phyloP scores from a whole-genome alignment of 2,113 vertebrate species.

The Ursus arctos region DNA sequence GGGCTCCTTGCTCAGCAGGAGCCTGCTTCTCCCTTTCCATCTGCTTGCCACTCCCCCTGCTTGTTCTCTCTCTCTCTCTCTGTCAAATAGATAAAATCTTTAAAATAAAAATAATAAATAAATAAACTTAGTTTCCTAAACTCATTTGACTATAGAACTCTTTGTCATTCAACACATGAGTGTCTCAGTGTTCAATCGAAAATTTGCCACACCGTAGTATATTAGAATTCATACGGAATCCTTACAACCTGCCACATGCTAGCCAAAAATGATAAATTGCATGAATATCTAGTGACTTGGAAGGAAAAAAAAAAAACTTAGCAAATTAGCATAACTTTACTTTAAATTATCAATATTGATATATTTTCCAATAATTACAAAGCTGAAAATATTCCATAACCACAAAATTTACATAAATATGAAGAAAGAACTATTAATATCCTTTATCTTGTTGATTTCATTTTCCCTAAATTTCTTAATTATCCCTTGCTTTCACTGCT shows the following conservation, averaged over 20 bases:
- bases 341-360: background rate
- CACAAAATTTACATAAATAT: background rate
- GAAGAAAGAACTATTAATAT: background rate
- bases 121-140: background rate
- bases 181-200: background rate
- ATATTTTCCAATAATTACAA: background rate
- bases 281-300: background rate
- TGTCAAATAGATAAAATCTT: too few species aligned
- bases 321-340: background rate
- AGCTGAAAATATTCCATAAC: background rate
- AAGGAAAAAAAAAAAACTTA: background rate
- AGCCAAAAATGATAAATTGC: background rate
- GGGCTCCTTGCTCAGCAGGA: too few species aligned
- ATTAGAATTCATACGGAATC: background rate
- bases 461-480: background rate
- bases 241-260: background rate
- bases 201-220: background rate
- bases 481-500: background rate
- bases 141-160: background rate
- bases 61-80: too few species aligned
- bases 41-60: too few species aligned
- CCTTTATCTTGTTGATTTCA: background rate
- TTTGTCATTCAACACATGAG: background rate
- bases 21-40: too few species aligned
- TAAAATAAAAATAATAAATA: too few species aligned